These are phyloP conservation scores for Odontothrips loti DNA, from an alignment of 2,888 invertebrate species.

Conservation along the genomic window DNA sequence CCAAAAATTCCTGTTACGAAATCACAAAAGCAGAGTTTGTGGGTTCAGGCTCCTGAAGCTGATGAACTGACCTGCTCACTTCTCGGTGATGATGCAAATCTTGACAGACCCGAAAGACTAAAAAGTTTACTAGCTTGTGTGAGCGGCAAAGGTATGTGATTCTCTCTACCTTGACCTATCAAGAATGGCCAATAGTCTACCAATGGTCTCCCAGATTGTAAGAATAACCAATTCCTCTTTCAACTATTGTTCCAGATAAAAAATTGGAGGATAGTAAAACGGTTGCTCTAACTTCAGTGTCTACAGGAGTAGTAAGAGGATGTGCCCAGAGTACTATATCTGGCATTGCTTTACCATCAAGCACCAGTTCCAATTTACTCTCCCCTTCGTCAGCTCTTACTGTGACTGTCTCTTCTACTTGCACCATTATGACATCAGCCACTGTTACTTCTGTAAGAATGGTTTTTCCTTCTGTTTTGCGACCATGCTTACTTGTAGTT, in stretches of 20 bases:
- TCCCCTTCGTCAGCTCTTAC: slow-evolving; percentile 1
- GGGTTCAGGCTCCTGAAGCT: neutral
- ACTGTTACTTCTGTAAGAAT: neutral
- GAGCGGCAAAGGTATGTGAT: slow-evolving; percentile 8
- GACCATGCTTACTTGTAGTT: neutral
- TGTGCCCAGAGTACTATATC: neutral
- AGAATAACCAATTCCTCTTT: neutral
- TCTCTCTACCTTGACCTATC: too few relatives aligned
- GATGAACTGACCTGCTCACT: neutral
- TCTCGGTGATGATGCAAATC: neutral
- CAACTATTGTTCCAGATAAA: neutral
- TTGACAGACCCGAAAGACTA: neutral
- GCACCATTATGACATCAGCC: neutral
- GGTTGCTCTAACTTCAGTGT: neutral
- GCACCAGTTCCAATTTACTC: neutral
- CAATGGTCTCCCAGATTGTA: too few relatives aligned
- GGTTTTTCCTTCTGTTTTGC: too few relatives aligned
- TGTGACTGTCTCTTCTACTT: neutral
- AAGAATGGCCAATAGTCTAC: too few relatives aligned
- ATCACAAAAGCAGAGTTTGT: neutral
- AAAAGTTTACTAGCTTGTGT: slow-evolving; percentile 3
- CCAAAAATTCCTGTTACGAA: neutral
- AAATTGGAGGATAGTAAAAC: neutral
- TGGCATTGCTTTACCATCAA: neutral
- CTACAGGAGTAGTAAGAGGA: neutral